These are phyloP conservation scores for Notoglanidium macrostoma DNA, from an alignment of 2,797 vertebrate genomes.

Conservation along the genomic window DNA sequence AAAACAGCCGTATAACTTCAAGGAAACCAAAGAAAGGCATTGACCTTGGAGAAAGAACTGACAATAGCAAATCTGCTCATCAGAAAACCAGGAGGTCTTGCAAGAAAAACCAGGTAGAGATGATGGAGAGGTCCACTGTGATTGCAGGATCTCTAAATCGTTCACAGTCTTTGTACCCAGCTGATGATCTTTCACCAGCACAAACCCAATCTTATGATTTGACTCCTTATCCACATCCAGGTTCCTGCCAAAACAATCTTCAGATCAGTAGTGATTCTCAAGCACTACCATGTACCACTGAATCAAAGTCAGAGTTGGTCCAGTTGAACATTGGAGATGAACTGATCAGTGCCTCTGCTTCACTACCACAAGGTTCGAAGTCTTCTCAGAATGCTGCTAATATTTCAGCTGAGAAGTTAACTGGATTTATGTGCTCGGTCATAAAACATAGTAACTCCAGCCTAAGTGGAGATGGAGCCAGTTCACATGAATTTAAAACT, in stretches of 20 bases:
- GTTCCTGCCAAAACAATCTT: conserved; percentile 39
- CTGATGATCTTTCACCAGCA: conserved; percentile 66
- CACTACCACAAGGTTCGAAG: conserved; percentile 63
- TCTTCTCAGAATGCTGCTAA: conserved; percentile 66
- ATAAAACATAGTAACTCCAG: conserved; percentile 66
- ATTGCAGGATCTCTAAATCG: conserved; percentile 58
- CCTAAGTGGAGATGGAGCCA: conserved; percentile 45
- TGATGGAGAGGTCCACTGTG: conserved; percentile 63
- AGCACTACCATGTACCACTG: conserved; percentile 63
- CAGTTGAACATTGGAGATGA: conserved; percentile 69
- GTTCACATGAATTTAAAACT: conserved; percentile 67
- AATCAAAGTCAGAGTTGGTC: conserved; percentile 76
- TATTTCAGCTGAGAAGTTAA: conserved; percentile 68
- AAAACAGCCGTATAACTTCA: conserved; percentile 62
- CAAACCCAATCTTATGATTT: conserved; percentile 71
- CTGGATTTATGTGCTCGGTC: conserved; percentile 67
- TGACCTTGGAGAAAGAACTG: conserved; percentile 61
- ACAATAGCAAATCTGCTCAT: conserved; percentile 55
- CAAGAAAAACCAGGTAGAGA: conserved; percentile 68
- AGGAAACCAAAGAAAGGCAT: conserved; percentile 73
- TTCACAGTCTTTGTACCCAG: conserved; percentile 69
- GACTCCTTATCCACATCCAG: conserved; percentile 71
- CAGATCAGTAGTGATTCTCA: conserved; percentile 34
- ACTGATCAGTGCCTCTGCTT: conserved; percentile 65
- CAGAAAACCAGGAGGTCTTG: conserved; percentile 64